Evolutionary conservation across 2,888 invertebrate species (phyloP), one percentile per base, ranked within the genome.

Genomic region (Sarcophaga caerulescens): DNA sequence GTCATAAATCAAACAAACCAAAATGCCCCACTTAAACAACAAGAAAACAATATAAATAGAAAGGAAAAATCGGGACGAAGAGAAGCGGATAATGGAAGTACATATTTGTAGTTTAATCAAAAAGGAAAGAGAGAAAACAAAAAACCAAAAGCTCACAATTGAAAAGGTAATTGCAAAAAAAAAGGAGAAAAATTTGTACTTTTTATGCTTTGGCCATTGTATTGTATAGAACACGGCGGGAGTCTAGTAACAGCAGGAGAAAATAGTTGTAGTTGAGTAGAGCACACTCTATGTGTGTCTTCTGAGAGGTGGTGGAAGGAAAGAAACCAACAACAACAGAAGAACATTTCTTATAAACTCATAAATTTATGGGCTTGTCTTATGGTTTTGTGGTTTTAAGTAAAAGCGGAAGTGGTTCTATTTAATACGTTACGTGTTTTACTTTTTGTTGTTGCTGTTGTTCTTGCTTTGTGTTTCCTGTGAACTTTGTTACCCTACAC

Each of bases 281-380:
- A 52, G 17, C 17, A 52, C 17, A 17, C 52, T 17, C 17, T 52
- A 23, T n/a, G 74, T 21, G 62, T 62, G 52, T n/a, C 62, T 21
- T 52, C 44, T 17, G 47, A 66, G 23, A 17, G 25, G 35, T 35
- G 35, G 35, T 10, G 6, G 35, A 52, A 69, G 21, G 23, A 69
- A 17, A 35, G 14, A 71, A 69, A 52, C 8, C 60, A 14, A 25
- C 2, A 25, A 25, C 10, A 66, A 66, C 6, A 44, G 19, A 66
- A 52, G 60, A 25, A 25, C 44, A 25, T 14, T 23, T 5, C 70
- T 59, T 45, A 66, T 66, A 75, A 80, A 70, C 70, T 70, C 74
- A 84, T 86, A 86, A 84, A 84, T 86, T 84, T 66, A 77, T 84
- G 52, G 62, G 19, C 68, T 35, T 83, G 85, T 83, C 85, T 80